phyloP scores from a whole-genome alignment of 2,888 invertebrate genomes.

The Nebria brevicollis region DNA sequence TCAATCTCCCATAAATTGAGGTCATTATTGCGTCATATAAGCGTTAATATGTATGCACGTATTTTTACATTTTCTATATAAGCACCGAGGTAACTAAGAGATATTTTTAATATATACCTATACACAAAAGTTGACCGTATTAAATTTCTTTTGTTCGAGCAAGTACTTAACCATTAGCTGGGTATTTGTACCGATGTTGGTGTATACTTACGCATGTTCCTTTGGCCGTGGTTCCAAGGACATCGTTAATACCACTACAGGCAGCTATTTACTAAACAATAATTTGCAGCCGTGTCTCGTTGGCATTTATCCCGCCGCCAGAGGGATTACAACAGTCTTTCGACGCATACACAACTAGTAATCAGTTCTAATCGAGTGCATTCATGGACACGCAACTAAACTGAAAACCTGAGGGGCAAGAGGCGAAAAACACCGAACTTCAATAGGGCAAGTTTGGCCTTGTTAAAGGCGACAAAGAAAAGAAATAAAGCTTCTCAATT shows the following conservation, averaged over 20 bases:
- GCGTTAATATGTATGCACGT: no score
- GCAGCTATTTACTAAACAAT: constrained; percentile 50
- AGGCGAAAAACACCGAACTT: neutral
- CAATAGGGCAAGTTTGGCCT: constrained; percentile 34
- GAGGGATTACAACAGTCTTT: constrained; percentile 42
- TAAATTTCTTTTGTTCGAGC: neutral
- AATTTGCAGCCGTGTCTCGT: constrained; percentile 48
- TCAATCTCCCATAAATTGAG: no score
- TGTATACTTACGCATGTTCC: neutral
- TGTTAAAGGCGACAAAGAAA: constrained; percentile 51
- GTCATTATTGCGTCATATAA: no score
- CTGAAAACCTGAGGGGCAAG: neutral
- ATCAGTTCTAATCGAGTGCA: constrained; percentile 46
- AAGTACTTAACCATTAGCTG: neutral
- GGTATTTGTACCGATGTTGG: neutral
- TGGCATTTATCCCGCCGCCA: constrained; percentile 46
- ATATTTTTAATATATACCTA: neutral
- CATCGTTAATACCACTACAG: constrained; percentile 40
- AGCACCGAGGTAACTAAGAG: no score
- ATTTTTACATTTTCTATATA: no score
- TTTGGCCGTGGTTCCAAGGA: constrained; percentile 27
- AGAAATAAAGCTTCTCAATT: constrained; percentile 55
- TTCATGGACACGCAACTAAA: constrained; percentile 30
- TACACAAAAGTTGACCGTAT: neutral
- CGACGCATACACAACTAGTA: constrained; percentile 33